A percentile compares a stretch with the other conserved stretches of the same genome.
phyloP scores from a whole-genome alignment of 2,888 invertebrate genomes.

The Dioctria rufipes region DNA sequence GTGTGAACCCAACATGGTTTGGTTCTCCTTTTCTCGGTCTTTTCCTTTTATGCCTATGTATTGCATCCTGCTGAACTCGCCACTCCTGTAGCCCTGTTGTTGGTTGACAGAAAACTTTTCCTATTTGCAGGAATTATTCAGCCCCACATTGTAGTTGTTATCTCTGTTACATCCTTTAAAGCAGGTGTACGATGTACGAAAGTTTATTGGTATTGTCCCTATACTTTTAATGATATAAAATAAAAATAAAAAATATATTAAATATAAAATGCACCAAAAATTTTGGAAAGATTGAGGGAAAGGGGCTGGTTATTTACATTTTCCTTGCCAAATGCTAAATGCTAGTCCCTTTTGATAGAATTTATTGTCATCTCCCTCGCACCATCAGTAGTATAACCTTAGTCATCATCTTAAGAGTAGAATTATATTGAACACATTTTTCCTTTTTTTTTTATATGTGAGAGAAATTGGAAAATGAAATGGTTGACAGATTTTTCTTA shows the following conservation, averaged over 20 bases:
- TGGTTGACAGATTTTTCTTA: not conserved
- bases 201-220: not conserved
- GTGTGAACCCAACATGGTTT: not conserved
- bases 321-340: not conserved
- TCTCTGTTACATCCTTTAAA: too few species aligned
- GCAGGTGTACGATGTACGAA: not conserved
- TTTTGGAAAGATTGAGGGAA: not conserved
- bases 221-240: not conserved
- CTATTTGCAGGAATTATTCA: not conserved
- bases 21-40: constrained; percentile 6
- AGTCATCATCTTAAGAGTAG: too few species aligned
- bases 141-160: not conserved
- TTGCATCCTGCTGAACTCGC: not conserved
- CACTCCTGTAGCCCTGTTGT: not conserved
- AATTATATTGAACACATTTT: not conserved
- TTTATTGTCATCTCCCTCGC: constrained; percentile 2
- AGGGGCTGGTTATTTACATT: not conserved
- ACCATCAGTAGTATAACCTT: not conserved
- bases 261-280: not conserved
- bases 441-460: not conserved
- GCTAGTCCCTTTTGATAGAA: not conserved
- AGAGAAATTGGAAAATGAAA: constrained; percentile 11
- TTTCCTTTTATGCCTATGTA: constrained; percentile 9
- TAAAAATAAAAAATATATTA: not conserved
- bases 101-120: constrained; percentile 29